phyloP scores from a whole-genome alignment of 2,113 vertebrate genomes.

The Albula glossodonta region DNA sequence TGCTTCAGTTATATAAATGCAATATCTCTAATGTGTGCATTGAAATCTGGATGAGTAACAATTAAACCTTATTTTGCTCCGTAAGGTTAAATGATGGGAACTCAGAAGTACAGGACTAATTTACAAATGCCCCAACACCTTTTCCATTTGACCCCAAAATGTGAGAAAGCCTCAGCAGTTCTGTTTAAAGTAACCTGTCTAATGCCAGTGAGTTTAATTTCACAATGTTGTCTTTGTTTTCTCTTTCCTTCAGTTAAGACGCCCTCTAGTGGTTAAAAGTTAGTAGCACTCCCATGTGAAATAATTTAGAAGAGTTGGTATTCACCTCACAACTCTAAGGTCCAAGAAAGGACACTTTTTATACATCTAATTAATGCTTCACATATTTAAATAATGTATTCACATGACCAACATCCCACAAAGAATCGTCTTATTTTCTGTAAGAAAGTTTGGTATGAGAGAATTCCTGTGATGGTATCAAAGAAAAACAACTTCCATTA shows the following conservation, averaged over 20 bases:
- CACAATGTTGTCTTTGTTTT: neutral
- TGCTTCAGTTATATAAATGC: too few relatives aligned
- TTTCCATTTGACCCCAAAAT: neutral
- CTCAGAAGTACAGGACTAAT: too few relatives aligned
- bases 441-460: neutral
- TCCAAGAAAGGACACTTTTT: neutral
- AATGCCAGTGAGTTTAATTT: neutral
- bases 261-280: neutral
- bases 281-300: neutral
- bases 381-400: neutral
- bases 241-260: neutral
- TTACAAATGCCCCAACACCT: too few relatives aligned
- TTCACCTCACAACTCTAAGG: neutral
- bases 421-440: neutral
- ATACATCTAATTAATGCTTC: too few relatives aligned
- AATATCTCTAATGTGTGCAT: too few relatives aligned
- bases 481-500: too few relatives aligned
- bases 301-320: neutral
- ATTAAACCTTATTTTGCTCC: too few relatives aligned
- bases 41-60: too few relatives aligned
- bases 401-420: neutral
- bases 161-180: neutral
- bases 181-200: too few relatives aligned
- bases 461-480: neutral
- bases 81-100: too few relatives aligned